Conservation (phyloP, 2,888 invertebrate species). For the Caenorhabditis zanzibari region DNA sequence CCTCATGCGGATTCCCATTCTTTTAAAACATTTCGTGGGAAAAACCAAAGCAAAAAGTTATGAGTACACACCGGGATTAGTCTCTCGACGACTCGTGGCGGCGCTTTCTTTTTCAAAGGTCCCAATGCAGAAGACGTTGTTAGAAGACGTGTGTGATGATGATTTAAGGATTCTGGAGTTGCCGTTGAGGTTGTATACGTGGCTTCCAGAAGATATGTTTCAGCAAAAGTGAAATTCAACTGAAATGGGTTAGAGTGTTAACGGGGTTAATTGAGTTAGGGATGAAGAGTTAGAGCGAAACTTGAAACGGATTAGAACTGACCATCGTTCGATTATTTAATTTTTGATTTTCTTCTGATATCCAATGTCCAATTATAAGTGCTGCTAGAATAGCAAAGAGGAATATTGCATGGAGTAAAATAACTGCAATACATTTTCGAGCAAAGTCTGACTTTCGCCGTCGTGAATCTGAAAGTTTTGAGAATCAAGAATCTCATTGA, state of each 20-base stretch:
- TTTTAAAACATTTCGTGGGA: constrained; percentile 26
- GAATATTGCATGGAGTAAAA: constrained; percentile 77
- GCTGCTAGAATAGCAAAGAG: constrained; percentile 76
- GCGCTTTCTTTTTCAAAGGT: constrained; percentile 28
- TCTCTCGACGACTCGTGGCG: constrained; percentile 58
- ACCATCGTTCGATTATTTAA: constrained; percentile 48
- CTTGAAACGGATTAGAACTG: background rate
- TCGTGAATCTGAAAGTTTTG: constrained; percentile 18
- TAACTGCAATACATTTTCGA: constrained; percentile 73
- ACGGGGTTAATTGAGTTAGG: background rate
- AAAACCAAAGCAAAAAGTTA: constrained; percentile 38
- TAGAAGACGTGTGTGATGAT: constrained; percentile 38
- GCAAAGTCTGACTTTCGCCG: constrained; percentile 86
- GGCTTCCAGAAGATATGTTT: constrained; percentile 31
- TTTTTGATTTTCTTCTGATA: constrained; percentile 67
- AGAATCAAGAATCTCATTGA: background rate
- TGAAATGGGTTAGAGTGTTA: constrained; percentile 22
- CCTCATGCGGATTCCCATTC: constrained; percentile 34
- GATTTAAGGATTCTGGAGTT: constrained; percentile 21
- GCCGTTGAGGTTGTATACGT: constrained; percentile 1
- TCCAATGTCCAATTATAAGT: constrained; percentile 79
- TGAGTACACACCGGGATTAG: constrained; percentile 54
- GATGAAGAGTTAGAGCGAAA: background rate
- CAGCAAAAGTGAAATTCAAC: constrained; percentile 49
- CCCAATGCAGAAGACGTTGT: constrained; percentile 49